Evolutionary conservation across 2,797 vertebrate species (phyloP).

Genomic region (Enteromius thamalakanensis): DNA sequence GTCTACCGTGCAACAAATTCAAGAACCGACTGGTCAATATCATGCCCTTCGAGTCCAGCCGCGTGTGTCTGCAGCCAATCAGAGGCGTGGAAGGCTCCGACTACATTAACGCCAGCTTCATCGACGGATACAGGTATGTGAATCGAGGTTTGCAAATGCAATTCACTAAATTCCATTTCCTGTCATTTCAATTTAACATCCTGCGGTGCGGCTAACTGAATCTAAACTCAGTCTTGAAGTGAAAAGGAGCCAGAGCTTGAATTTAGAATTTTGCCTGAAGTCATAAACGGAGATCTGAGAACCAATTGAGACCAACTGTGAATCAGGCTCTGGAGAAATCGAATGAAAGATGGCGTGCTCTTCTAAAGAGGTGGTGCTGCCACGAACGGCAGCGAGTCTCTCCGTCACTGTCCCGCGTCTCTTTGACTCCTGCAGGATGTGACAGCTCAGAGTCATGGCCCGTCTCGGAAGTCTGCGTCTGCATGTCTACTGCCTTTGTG

Average conservation of each 20-base stretch:
- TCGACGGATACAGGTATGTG: constrained; percentile 92
- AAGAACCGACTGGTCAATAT: constrained; percentile 97
- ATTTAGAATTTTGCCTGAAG: neutral
- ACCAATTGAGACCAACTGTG: constrained; percentile 7
- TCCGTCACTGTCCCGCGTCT: constrained; percentile 5
- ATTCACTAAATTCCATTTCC: neutral
- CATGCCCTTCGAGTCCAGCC: constrained; percentile 93
- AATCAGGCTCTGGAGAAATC: neutral
- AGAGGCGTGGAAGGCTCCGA: constrained; percentile 95
- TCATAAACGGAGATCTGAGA: constrained; percentile 7
- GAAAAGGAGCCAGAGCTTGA: neutral
- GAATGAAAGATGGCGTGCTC: neutral
- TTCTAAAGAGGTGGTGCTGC: neutral
- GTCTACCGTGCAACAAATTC: constrained; percentile 96
- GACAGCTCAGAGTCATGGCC: constrained; percentile 59
- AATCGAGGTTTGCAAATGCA: neutral
- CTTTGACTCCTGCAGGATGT: constrained; percentile 46
- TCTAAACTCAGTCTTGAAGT: neutral
- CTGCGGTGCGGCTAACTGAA: neutral
- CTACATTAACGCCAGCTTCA: constrained; percentile 97
- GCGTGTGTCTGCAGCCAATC: constrained; percentile 94
- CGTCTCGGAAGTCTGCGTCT: constrained; percentile 44
- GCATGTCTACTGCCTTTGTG: constrained; percentile 42
- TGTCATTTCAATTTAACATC: neutral
- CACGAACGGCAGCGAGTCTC: neutral